A percentile compares a stretch with the other conserved stretches of the same genome.
phyloP scores from a whole-genome alignment of 1,140 invertebrate genomes.

The Sogatella furcifera region DNA sequence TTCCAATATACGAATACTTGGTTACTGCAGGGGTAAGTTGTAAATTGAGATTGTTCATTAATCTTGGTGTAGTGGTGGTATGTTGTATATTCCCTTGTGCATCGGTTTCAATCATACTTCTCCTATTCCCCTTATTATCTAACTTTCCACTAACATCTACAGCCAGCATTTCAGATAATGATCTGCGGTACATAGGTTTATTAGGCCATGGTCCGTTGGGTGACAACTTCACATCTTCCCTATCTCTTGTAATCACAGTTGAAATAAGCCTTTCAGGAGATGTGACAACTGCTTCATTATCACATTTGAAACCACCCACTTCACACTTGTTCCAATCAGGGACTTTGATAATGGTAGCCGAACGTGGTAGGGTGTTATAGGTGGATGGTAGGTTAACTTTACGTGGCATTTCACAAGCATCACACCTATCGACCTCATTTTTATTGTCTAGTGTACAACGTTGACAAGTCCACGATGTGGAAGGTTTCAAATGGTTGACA shows the following conservation, averaged over 20 bases:
- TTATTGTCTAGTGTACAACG: conserved; percentile 46
- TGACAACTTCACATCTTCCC: neutral
- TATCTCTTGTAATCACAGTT: too few species aligned
- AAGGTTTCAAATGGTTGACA: conserved; percentile 31
- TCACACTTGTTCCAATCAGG: conserved; percentile 35
- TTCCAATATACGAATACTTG: conserved; percentile 47
- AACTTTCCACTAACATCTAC: conserved; percentile 28
- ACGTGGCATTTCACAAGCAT: conserved; percentile 49
- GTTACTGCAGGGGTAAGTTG: conserved; percentile 21
- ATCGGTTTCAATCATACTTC: conserved; percentile 49
- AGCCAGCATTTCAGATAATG: conserved; percentile 38
- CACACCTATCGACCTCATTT: conserved; percentile 40
- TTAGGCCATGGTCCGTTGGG: conserved; percentile 7
- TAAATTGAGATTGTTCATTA: conserved; percentile 24
- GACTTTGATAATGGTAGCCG: conserved; percentile 40
- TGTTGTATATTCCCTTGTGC: conserved; percentile 26
- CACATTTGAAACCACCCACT: conserved; percentile 13
- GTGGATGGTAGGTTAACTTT: conserved; percentile 34
- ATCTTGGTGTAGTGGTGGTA: conserved; percentile 7
- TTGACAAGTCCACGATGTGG: conserved; percentile 43
- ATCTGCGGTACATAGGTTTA: conserved; percentile 33
- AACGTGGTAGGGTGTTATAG: conserved; percentile 35
- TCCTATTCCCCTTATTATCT: conserved; percentile 34
- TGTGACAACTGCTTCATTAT: too few species aligned
- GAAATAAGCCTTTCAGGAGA: too few species aligned